Percentiles rank a stretch among this genome's conserved stretches.
Conservation (phyloP, 2,113 vertebrate genomes). For the Pangasianodon gigas region DNA sequence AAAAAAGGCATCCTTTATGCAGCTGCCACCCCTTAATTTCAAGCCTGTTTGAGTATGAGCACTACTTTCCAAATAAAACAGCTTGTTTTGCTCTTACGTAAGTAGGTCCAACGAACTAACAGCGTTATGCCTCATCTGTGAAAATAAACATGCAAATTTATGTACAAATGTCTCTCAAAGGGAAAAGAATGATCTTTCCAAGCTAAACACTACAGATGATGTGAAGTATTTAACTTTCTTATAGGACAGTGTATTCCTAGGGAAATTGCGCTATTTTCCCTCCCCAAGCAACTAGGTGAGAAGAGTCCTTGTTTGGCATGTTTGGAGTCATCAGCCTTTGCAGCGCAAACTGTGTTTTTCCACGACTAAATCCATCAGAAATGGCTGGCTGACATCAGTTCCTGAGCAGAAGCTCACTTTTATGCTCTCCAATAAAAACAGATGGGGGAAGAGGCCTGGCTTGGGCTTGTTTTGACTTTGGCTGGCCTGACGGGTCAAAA, state of each 20-base stretch:
- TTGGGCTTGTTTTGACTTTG: conserved; percentile 12
- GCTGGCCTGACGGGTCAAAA: not conserved
- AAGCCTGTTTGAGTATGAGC: conserved; percentile 66
- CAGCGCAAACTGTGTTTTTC: conserved; percentile 64
- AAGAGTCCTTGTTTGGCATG: conserved; percentile 58
- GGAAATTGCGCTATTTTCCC: conserved; percentile 42
- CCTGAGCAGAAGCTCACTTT: conserved; percentile 23
- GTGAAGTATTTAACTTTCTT: conserved; percentile 20
- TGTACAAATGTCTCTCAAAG: conserved; percentile 20
- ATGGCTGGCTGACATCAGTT: conserved; percentile 42
- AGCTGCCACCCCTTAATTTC: conserved; percentile 60
- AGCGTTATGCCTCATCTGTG: conserved; percentile 26
- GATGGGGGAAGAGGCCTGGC: conserved; percentile 19
- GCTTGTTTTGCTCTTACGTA: conserved; percentile 69
- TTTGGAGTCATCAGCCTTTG: conserved; percentile 53
- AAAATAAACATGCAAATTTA: conserved; percentile 40
- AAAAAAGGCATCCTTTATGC: conserved; percentile 65
- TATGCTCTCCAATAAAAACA: conserved; percentile 47
- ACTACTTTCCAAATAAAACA: conserved; percentile 73
- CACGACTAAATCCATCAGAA: conserved; percentile 46
- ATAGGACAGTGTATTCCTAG: conserved; percentile 23
- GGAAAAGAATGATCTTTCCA: conserved; percentile 57
- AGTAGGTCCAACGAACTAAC: conserved; percentile 45
- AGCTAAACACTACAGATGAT: conserved; percentile 62
- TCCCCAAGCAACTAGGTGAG: conserved; percentile 47